phyloP scores from a whole-genome alignment of 2,113 vertebrate species.

The Sebastes schlegelii region DNA sequence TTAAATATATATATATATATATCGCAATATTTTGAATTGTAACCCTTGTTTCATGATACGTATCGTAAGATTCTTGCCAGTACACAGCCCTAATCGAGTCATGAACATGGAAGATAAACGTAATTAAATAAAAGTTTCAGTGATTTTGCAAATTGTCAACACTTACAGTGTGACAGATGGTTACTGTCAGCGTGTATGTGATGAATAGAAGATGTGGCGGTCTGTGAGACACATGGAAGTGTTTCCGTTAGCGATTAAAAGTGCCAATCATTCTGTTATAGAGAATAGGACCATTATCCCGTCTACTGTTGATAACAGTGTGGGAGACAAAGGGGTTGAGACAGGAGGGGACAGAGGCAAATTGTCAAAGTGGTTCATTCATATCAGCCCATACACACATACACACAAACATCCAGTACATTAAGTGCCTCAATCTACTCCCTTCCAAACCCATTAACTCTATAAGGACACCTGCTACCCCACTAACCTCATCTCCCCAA shows the following conservation, averaged over 20 bases:
- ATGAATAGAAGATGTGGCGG: slow-evolving; percentile 21
- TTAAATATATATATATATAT: no score
- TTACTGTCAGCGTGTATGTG: slow-evolving; percentile 16
- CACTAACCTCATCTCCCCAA: slow-evolving; percentile 58
- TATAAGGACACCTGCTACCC: slow-evolving; percentile 78
- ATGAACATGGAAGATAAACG: neutral
- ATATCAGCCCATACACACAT: slow-evolving; percentile 4
- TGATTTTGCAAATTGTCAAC: neutral
- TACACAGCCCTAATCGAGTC: neutral
- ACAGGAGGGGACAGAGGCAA: slow-evolving; percentile 6
- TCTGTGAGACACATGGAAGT: neutral
- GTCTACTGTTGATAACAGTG: neutral
- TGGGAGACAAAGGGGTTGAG: slow-evolving; percentile 3
- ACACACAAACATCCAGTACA: slow-evolving; percentile 11
- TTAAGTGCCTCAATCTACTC: slow-evolving; percentile 51
- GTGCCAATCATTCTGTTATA: slow-evolving; percentile 8
- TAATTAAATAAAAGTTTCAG: neutral
- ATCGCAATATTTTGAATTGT: no score
- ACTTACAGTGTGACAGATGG: slow-evolving; percentile 44
- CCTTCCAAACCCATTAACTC: slow-evolving; percentile 62
- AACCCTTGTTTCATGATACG: no score
- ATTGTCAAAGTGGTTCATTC: slow-evolving; percentile 31
- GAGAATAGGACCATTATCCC: neutral
- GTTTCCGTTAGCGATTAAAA: slow-evolving; percentile 25
- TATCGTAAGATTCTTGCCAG: no score